Percentiles rank a stretch among this genome's conserved stretches.
These are phyloP conservation scores for Microvelia longipes DNA, from an alignment of 1,140 invertebrate genomes.

Conservation along the genomic window DNA sequence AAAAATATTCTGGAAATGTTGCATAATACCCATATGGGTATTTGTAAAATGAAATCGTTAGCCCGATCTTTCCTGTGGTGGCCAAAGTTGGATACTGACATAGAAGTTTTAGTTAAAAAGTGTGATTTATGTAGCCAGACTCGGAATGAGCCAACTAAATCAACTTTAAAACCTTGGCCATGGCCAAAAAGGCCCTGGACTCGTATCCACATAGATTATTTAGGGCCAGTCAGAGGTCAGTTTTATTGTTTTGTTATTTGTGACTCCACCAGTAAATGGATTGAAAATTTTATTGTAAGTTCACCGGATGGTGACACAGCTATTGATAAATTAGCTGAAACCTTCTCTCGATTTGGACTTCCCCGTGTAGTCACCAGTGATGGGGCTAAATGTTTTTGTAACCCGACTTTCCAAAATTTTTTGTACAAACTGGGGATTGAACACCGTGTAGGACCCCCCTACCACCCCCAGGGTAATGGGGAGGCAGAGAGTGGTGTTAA, in stretches of 20 bases:
- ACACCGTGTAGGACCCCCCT: background rate
- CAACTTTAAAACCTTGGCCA: background rate
- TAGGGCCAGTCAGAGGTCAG: background rate
- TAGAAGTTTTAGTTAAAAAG: background rate
- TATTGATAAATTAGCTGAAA: background rate
- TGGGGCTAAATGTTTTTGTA: background rate
- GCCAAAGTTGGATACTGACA: background rate
- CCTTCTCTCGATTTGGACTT: background rate
- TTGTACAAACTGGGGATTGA: background rate
- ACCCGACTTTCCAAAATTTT: background rate
- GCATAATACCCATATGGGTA: background rate
- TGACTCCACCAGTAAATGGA: background rate
- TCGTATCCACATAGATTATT: background rate
- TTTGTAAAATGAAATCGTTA: background rate
- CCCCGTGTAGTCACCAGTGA: background rate
- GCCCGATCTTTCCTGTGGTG: background rate
- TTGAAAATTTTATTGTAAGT: background rate
- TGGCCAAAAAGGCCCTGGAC: background rate
- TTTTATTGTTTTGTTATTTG: background rate
- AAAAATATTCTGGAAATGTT: background rate
- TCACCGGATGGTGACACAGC: background rate
- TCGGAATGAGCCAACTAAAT: background rate
- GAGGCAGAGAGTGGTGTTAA: background rate
- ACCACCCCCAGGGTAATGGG: background rate
- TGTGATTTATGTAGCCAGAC: background rate